phyloP scores from a whole-genome alignment of 2,888 invertebrate genomes.

The Scrobipalpa costella region DNA sequence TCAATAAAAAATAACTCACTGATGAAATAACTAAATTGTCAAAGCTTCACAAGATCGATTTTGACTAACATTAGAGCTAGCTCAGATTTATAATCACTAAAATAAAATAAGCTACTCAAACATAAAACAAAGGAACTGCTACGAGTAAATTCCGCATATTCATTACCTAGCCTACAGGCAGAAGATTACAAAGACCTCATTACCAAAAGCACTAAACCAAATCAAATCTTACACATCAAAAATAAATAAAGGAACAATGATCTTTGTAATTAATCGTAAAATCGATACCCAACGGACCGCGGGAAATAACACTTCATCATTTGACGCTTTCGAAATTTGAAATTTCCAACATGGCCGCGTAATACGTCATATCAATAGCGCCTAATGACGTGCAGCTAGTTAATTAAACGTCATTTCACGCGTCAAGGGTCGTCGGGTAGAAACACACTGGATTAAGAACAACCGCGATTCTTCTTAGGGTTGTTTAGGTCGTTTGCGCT shows the following conservation, averaged over 20 bases:
- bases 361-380: conserved; percentile 56
- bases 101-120: too few relatives aligned
- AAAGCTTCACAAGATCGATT: too few relatives aligned
- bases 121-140: too few relatives aligned
- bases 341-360: conserved; percentile 34
- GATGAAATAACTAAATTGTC: too few relatives aligned
- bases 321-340: conserved; percentile 31
- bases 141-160: too few relatives aligned
- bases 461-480: too few relatives aligned
- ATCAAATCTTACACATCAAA: neutral
- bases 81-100: too few relatives aligned
- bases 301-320: conserved; percentile 40
- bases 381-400: conserved; percentile 54
- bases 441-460: conserved; percentile 8
- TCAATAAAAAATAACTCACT: too few relatives aligned
- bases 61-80: too few relatives aligned
- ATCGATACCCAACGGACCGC: conserved; percentile 31
- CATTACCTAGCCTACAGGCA: too few relatives aligned
- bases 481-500: too few relatives aligned
- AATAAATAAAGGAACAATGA: conserved; percentile 14
- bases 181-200: neutral
- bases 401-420: conserved; percentile 60
- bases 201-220: neutral
- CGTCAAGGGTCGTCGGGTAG: conserved; percentile 44
- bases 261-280: neutral